Base-by-base conservation (phyloP, 2,888 invertebrate genomes). In the Yponomeuta cagnagella region DNA sequence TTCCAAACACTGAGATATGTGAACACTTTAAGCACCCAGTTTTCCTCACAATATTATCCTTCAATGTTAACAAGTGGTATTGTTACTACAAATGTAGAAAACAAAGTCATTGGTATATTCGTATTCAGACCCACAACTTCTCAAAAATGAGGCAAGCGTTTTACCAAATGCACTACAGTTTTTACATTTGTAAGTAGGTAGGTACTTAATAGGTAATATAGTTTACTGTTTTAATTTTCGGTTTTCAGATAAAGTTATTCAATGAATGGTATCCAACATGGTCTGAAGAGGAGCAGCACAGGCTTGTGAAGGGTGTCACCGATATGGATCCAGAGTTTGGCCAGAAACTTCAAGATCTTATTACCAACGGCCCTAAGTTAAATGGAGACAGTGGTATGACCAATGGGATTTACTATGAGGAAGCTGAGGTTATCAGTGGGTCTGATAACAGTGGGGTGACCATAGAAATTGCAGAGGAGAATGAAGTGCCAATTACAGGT, bases 191-290 rank as follows among this genome's bases (percentile, higher is more conserved):
- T 37, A 37, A 4, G 37, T 37, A 37, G 5, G 37, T 37, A 37
- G 4, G 37, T 43, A 43, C 43, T 43, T 43, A 5, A 43, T 43
- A 43, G 43, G 8, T 43, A 43, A 43, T 43, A 43, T 43, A 43
- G 6, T 43, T 43, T 43, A 43, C 9, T 43, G 9, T 43, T 43
- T 43, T 43, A 43, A 43, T 43, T 64, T 8, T 31, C 30, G 4
- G 37, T 37, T 84, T 87, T 74, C 83, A 96, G 95, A 94, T 95
- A 69, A 97, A 97, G 87, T 86, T 97, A 66, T 97, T 97, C 79
- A 95, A 95, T 77, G 96, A 97, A 86, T 97, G 97, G 97, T 95
- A 95, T 78, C 93, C 94, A 23, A 94, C 95, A 77, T 97, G 97
- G 97, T 93, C 94, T 8, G 92, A 94, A 67, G 95, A 95, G 74